Base-by-base conservation (phyloP, 2,797 vertebrate genomes). In the Poeciliopsis presidionis region DNA sequence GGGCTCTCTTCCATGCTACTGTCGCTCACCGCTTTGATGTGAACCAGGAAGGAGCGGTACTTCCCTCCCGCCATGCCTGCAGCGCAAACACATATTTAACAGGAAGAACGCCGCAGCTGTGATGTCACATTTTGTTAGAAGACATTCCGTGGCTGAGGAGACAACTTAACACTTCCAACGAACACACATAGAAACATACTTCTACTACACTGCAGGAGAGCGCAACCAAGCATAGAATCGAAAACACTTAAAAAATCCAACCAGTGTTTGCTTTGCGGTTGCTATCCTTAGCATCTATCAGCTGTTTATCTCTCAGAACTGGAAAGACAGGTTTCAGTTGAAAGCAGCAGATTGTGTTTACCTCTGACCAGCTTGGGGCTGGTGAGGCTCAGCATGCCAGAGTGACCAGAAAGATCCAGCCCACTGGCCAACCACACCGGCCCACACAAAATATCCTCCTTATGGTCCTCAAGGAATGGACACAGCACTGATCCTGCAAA, bases 351-450 rank as follows among this genome's bases (percentile, higher is more conserved):
- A 41, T 7, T 67, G 47, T 2, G 55, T 61, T 55, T 85, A 99
- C 98, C 98, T 97, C 99, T 99, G 86, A 99, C 98, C 88, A 99
- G 96, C 91, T 98, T 99, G 87, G 98, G 98, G 88, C 98, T 99
- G 80, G 98, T 99, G 88, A 99, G 94, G 55, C 98, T 99, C 86
- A 99, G 93, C 98, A 99, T 99, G 82, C 98, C 98, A 14, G 98
- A 98, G 80, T 99, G 98, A 76, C 98, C 98, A 36, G 98, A 99
- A 1, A 99, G 96, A 91, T 99, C 98, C 89, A 99, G 96, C 69
- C 98, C 98, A 91, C 97, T 97, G 92, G 98, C 98, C 90, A 99
- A 90, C 98, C 98, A 99, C 22, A 99, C 97, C 0, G 98, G 98
- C 72, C 98, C 98, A 81, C 98, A 99, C 41, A 99, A 92, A 90